Evolutionary conservation across 2,797 vertebrate species (phyloP).

Genomic region (Eulemur albifrons): DNA sequence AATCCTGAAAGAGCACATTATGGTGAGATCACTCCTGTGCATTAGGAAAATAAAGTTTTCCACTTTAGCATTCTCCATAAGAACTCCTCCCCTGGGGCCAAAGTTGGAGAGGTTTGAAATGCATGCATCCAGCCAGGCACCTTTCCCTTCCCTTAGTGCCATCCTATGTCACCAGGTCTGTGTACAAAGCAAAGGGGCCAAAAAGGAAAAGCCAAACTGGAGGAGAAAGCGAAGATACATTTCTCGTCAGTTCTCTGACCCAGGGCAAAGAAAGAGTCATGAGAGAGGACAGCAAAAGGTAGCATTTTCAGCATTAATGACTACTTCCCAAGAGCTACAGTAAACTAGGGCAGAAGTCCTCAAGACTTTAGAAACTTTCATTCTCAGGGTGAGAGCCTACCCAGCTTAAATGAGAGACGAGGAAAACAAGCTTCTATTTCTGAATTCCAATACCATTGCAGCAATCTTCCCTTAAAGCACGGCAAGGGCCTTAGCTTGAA

Average conservation of each 20-base stretch:
- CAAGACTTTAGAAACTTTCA: neutral
- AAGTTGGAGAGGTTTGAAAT: neutral
- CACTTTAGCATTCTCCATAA: neutral
- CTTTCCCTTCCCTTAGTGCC: neutral
- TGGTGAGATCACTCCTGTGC: neutral
- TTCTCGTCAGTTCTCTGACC: neutral
- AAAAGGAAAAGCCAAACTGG: neutral
- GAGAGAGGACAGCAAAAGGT: neutral
- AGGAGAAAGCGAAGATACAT: neutral
- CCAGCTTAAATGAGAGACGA: neutral
- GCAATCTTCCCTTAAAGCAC: conserved; percentile 14
- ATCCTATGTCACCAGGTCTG: neutral
- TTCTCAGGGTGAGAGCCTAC: neutral
- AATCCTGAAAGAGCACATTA: accelerated
- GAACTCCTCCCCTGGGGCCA: neutral
- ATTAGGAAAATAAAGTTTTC: neutral
- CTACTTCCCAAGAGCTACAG: neutral
- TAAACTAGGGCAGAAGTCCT: neutral
- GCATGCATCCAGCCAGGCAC: accelerated
- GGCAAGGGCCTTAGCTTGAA: neutral
- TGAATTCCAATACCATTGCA: neutral
- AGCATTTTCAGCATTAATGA: neutral
- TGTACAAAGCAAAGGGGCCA: neutral
- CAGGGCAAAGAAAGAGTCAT: neutral
- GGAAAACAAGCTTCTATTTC: neutral